These are phyloP conservation scores for Nebria ingens DNA, from an alignment of 1,140 invertebrate species.

Conservation along the genomic window DNA sequence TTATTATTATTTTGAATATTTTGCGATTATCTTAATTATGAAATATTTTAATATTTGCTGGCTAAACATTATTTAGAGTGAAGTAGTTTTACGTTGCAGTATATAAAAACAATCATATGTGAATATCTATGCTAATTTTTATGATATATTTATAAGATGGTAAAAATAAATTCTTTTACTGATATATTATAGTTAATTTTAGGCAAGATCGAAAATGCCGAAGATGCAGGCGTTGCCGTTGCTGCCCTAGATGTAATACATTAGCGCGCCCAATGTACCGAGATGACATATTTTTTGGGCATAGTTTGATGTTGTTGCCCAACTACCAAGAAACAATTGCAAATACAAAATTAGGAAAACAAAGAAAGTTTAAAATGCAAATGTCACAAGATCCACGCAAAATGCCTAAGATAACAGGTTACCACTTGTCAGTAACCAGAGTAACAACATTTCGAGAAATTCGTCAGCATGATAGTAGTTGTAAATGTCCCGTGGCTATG, in stretches of 20 bases:
- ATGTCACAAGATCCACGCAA: slow-evolving; percentile 25
- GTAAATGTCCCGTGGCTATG: slow-evolving; percentile 60
- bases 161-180: no score
- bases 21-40: no score
- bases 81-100: no score
- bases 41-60: no score
- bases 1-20: no score
- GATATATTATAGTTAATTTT: no score
- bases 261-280: slow-evolving; percentile 63
- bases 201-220: no score
- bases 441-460: slow-evolving; percentile 61
- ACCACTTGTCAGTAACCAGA: slow-evolving; percentile 69
- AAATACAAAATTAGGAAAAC: neutral
- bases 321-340: slow-evolving; percentile 45
- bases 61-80: no score
- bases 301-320: slow-evolving; percentile 62
- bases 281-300: slow-evolving; percentile 83
- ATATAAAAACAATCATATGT: no score
- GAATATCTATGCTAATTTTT: no score
- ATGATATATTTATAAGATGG: no score
- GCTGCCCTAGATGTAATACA: neutral
- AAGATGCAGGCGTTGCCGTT: slow-evolving; percentile 5
- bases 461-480: slow-evolving; percentile 40
- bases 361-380: neutral
- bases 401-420: slow-evolving; percentile 64